Conservation (phyloP, 2,888 invertebrate genomes). For the Atethmia centrago region DNA sequence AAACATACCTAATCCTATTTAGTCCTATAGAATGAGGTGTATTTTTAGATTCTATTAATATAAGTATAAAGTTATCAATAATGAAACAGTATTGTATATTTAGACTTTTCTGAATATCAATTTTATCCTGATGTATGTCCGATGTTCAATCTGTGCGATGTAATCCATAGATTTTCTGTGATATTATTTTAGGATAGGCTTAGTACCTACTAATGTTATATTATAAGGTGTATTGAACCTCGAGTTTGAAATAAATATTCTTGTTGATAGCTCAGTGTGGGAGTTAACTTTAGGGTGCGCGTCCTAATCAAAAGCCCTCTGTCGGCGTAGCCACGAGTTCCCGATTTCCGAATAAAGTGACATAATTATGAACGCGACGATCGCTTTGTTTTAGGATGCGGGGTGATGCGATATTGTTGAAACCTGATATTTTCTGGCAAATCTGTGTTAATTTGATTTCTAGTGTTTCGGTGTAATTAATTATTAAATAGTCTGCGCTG, state of each 20-base stretch:
- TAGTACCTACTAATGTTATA: not conserved
- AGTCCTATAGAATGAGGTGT: not conserved
- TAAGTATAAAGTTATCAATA: not conserved
- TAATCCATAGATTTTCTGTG: constrained; percentile 56
- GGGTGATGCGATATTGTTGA: not conserved
- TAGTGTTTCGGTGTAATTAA: not conserved
- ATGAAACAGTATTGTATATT: constrained; percentile 25
- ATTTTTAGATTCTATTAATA: constrained; percentile 2
- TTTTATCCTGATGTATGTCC: constrained; percentile 19
- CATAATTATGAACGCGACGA: not conserved
- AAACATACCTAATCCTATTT: not conserved
- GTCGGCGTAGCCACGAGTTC: not conserved
- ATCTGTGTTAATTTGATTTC: not conserved
- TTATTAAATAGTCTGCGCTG: not conserved
- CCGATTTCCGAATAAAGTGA: too few relatives aligned
- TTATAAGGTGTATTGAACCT: not conserved
- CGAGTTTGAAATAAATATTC: constrained; percentile 1
- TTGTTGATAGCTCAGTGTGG: constrained; percentile 6
- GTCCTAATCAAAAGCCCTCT: not conserved
- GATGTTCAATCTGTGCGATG: constrained; percentile 36
- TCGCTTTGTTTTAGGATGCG: not conserved
- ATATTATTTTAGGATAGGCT: constrained; percentile 51
- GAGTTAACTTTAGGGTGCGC: not conserved
- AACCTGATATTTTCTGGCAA: not conserved
- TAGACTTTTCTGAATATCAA: constrained; percentile 14